These are phyloP conservation scores for Paralichthys olivaceus DNA, from an alignment of 2,113 vertebrate genomes.

Conservation along the genomic window DNA sequence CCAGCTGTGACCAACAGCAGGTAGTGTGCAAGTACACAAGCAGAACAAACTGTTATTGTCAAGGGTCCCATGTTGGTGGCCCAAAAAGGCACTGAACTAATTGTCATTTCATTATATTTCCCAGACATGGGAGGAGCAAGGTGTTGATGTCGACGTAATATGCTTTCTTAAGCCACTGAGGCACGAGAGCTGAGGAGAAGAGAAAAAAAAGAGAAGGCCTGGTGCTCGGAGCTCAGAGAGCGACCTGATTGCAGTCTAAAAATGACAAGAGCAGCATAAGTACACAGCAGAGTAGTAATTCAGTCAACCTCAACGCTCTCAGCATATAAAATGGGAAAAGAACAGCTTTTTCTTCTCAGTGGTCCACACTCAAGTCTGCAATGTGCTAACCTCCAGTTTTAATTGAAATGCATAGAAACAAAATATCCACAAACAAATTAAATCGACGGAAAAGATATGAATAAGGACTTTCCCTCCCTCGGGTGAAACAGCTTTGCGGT, in stretches of 20 bases:
- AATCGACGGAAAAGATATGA: slow-evolving; percentile 16
- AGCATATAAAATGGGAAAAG: slow-evolving; percentile 35
- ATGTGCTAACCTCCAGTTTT: slow-evolving; percentile 33
- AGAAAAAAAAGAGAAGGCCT: slow-evolving; percentile 7
- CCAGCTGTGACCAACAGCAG: slow-evolving; percentile 66
- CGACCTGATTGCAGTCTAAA: slow-evolving; percentile 58
- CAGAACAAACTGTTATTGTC: slow-evolving; percentile 60
- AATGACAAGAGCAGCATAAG: slow-evolving; percentile 45
- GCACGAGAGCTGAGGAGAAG: slow-evolving; percentile 10
- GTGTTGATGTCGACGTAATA: slow-evolving; percentile 37
- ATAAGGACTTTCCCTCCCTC: neutral
- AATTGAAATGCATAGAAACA: slow-evolving; percentile 13
- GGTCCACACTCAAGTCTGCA: slow-evolving; percentile 38
- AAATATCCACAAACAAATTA: slow-evolving; percentile 8
- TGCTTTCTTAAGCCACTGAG: slow-evolving; percentile 45
- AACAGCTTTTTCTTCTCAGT: slow-evolving; percentile 47
- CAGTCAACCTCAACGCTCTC: slow-evolving; percentile 52
- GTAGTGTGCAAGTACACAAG: slow-evolving; percentile 50
- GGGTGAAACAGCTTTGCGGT: slow-evolving; percentile 29
- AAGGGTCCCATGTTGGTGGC: slow-evolving; percentile 53
- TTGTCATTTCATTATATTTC: slow-evolving; percentile 49
- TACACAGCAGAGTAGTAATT: slow-evolving; percentile 64
- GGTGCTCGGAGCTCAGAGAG: slow-evolving; percentile 8
- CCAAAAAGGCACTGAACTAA: slow-evolving; percentile 51
- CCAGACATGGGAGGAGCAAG: slow-evolving; percentile 14